Evolutionary conservation across 2,888 invertebrate genomes (phyloP).

Genomic region (Abrostola tripartita): DNA sequence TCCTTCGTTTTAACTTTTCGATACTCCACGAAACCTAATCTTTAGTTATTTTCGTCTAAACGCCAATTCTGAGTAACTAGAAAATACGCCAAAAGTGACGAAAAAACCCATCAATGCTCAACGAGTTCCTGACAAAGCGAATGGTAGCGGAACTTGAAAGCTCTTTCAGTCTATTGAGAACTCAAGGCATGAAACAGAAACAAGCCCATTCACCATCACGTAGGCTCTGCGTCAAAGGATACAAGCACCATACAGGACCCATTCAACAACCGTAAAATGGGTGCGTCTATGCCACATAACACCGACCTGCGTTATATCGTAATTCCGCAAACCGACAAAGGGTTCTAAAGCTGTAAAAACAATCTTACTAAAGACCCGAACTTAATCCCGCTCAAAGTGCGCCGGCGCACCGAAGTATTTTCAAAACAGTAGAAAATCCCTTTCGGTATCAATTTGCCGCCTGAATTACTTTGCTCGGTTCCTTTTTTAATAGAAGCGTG

Average conservation of each 20-base stretch:
- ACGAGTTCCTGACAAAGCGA: slow-evolving; percentile 35
- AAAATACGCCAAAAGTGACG: slow-evolving; percentile 14
- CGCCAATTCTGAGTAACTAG: slow-evolving; percentile 13
- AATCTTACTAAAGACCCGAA: slow-evolving; percentile 76
- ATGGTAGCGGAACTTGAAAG: slow-evolving; percentile 52
- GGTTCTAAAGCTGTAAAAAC: slow-evolving; percentile 87
- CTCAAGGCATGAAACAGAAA: slow-evolving; percentile 82
- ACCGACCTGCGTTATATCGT: slow-evolving; percentile 68
- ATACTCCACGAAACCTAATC: background rate
- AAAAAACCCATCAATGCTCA: slow-evolving; percentile 28
- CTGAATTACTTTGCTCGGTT: slow-evolving; percentile 76
- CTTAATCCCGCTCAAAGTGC: slow-evolving; percentile 83
- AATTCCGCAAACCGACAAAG: slow-evolving; percentile 83
- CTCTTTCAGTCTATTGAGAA: slow-evolving; percentile 72
- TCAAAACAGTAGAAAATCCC: slow-evolving; percentile 86
- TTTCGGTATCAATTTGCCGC: slow-evolving; percentile 87
- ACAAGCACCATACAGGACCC: slow-evolving; percentile 69
- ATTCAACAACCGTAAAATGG: slow-evolving; percentile 80
- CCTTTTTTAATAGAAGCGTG: slow-evolving; percentile 69
- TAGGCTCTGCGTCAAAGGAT: slow-evolving; percentile 76
- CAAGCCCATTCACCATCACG: slow-evolving; percentile 80
- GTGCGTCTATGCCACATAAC: slow-evolving; percentile 68
- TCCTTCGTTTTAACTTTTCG: background rate
- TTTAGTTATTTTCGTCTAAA: background rate
- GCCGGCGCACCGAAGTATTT: slow-evolving; percentile 82